Evolutionary conservation across 2,797 vertebrate species (phyloP), one percentile per base, ranked within the genome.

Genomic region (Bradypodion ventrale): DNA sequence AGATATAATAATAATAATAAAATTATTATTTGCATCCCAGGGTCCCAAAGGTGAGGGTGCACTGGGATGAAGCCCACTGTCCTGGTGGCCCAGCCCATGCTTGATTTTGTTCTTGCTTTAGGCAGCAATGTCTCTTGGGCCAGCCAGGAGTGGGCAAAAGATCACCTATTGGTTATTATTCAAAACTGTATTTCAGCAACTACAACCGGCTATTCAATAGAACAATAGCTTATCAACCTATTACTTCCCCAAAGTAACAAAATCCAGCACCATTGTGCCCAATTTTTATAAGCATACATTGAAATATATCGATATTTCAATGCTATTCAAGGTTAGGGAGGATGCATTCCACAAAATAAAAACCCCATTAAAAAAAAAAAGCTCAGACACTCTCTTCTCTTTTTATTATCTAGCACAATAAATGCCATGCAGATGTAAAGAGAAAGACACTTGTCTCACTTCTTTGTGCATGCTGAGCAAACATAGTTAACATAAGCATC

Each of bases 401-500:
- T 80, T 85, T 15, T 86, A 72, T n/a, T 72, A 75, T 89, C 90
- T 80, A 83, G 80, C 5, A 35, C 1, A 1, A 72, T 83, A 76
- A 82, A 10, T 84, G 73, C 87, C 79, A 87, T 32, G 70, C 23
- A 86, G 90, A 37, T 0, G 3, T 35, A 84, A 91, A 87, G 46
- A 83, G 65, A 37, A 75, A 25, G 78, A 29, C 2, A 6, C 49
- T 90, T 87, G 25, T 87, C 83, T 87, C 75, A 70, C 73, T 92
- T 91, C 82, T 88, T 80, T 77, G 90, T 5, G 77, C 32, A 87
- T 70, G 56, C 82, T 76, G 88, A 90, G 83, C 7, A 56, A 87
- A 87, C 27, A 12, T 8, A 59, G 5, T 85, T 83, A 49, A 8
- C 87, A 82, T 80, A 84, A 81, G 85, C 63, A 82, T 42, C 52